phyloP scores from a whole-genome alignment of 2,113 vertebrate species.

The Centropus bengalensis region DNA sequence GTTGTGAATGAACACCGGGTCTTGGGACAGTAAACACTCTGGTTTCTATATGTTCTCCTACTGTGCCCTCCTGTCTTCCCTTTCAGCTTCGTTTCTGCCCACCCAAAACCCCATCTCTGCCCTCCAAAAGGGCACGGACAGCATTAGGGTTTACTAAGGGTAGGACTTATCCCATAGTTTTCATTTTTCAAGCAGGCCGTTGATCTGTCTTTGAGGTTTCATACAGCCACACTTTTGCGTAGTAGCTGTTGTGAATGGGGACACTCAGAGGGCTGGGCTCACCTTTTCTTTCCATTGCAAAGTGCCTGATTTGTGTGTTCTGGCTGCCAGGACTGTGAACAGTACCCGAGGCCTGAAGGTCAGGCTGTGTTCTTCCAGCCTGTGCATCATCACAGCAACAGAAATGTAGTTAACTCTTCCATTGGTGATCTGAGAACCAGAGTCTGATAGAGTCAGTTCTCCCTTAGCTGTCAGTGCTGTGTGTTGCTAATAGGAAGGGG shows the following conservation, averaged over 20 bases:
- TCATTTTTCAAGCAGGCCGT: background rate
- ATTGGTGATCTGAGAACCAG: constrained; percentile 4
- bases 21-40: background rate
- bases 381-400: background rate
- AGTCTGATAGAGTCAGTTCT: background rate
- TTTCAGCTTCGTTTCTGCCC: background rate
- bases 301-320: background rate
- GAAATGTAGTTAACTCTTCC: background rate
- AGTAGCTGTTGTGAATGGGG: background rate
- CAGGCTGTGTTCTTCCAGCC: background rate
- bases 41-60: background rate
- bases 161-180: background rate
- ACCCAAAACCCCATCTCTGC: background rate
- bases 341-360: background rate
- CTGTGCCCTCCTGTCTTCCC: background rate
- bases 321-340: background rate
- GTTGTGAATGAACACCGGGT: background rate
- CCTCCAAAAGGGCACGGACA: background rate
- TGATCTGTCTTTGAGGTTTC: background rate
- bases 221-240: background rate
- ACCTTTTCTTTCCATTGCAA: constrained; percentile 13
- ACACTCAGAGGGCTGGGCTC: background rate
- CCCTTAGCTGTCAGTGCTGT: background rate
- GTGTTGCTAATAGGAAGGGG: background rate
- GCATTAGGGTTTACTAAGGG: background rate